phyloP scores from a whole-genome alignment of 2,113 vertebrate genomes.

The Poecilia latipinna region DNA sequence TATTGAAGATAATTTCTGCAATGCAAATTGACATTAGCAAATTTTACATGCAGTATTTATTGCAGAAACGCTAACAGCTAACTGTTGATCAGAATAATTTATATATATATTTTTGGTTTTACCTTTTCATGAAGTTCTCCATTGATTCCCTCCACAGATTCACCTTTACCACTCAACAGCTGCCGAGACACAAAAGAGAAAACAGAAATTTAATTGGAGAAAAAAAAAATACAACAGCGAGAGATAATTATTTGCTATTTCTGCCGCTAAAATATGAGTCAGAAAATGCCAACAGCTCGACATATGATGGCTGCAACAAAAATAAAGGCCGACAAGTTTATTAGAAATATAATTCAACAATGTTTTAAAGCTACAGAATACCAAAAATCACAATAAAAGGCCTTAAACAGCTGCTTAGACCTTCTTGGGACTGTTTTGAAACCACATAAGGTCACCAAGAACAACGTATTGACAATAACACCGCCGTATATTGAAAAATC shows the following conservation, averaged over 20 bases:
- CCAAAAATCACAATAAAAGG: too few relatives aligned
- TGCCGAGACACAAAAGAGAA: constrained; percentile 18
- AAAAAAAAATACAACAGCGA: neutral
- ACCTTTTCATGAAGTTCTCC: constrained; percentile 65
- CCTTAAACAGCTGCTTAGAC: too few relatives aligned
- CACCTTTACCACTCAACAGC: constrained; percentile 37
- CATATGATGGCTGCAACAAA: too few relatives aligned
- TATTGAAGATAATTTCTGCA: too few relatives aligned
- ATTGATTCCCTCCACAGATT: constrained; percentile 36
- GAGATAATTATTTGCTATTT: neutral
- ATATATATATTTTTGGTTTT: neutral
- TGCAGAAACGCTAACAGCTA: neutral
- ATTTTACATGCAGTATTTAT: neutral
- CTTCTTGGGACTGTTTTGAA: too few relatives aligned
- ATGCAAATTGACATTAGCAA: neutral
- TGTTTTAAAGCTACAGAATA: too few relatives aligned
- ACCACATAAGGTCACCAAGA: too few relatives aligned
- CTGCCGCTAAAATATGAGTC: neutral
- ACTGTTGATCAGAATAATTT: neutral
- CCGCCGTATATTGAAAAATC: too few relatives aligned
- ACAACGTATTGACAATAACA: too few relatives aligned
- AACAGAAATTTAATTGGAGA: neutral
- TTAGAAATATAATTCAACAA: too few relatives aligned
- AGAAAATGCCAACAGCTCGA: too few relatives aligned
- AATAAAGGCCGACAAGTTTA: too few relatives aligned